Evolutionary conservation across 2,797 vertebrate genomes (phyloP).

Genomic region (Molossus molossus): DNA sequence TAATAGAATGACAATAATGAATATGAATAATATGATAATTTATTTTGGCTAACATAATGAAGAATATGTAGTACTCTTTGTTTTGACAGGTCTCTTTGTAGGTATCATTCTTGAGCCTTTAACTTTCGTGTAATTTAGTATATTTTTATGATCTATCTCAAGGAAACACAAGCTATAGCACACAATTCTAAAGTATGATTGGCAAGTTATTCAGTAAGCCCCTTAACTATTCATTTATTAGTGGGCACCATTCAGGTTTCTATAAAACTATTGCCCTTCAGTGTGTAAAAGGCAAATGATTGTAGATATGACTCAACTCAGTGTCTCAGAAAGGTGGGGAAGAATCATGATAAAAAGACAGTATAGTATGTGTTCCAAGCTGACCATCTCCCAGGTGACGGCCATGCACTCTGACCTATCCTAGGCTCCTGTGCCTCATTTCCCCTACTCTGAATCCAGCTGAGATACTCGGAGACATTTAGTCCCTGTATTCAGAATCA

Average conservation of each 20-base stretch:
- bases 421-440: not conserved
- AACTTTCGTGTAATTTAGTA: conserved; percentile 70
- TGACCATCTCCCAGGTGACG: not conserved
- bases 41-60: not conserved
- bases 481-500: not conserved
- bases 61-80: not conserved
- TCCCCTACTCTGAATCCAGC: not conserved
- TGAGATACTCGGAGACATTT: not conserved
- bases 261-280: conserved; percentile 79
- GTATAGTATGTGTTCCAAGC: not conserved
- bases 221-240: conserved; percentile 74
- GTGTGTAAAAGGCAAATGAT: conserved; percentile 81
- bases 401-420: not conserved
- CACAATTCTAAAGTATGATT: conserved; percentile 41
- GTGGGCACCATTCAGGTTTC: conserved; percentile 63
- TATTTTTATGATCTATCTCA: conserved; percentile 80
- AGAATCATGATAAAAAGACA: not conserved
- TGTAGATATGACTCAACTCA: conserved; percentile 85
- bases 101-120: conserved; percentile 4
- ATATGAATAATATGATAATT: not conserved
- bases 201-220: conserved; percentile 68
- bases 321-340: not conserved
- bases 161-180: not conserved
- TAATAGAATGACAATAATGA: not conserved
- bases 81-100: not conserved